These are phyloP conservation scores for Polyodon spathula DNA, from an alignment of 2,113 vertebrate genomes.

Conservation along the genomic window DNA sequence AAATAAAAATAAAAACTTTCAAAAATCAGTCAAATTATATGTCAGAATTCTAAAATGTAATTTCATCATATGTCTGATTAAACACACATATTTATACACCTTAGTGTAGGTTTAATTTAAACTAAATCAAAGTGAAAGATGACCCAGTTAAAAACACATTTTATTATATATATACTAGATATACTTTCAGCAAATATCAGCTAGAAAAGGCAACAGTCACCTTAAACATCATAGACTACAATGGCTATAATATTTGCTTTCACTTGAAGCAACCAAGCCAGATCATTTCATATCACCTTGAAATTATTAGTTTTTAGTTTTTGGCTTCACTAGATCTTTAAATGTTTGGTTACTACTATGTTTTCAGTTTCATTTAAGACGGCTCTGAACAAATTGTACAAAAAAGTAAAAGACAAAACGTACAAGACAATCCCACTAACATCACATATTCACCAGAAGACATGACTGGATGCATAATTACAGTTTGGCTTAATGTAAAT, in stretches of 20 bases:
- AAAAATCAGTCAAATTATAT: too few relatives aligned
- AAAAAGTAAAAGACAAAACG: conserved; percentile 68
- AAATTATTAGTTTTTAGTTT: conserved; percentile 85
- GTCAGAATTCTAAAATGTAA: too few relatives aligned
- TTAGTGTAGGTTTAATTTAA: too few relatives aligned
- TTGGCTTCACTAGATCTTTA: conserved; percentile 99
- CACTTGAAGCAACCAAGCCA: conserved; percentile 91
- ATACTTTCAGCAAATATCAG: conserved; percentile 47
- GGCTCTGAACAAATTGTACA: conserved; percentile 76
- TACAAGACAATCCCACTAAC: conserved; percentile 83
- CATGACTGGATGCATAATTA: conserved; percentile 58
- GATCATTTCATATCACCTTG: conserved; percentile 93
- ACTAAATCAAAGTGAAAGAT: conserved; percentile 26
- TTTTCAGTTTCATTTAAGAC: conserved; percentile 92
- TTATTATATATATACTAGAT: conserved; percentile 30
- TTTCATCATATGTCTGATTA: too few relatives aligned
- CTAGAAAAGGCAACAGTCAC: conserved; percentile 48
- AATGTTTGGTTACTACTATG: conserved; percentile 96
- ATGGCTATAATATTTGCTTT: conserved; percentile 97
- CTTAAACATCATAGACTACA: conserved; percentile 77
- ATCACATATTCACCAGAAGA: conserved; percentile 85
- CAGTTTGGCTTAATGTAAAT: conserved; percentile 31
- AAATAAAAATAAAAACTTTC: conserved; percentile 23
- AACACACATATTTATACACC: too few relatives aligned
- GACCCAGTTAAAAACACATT: conserved; percentile 12